These are phyloP conservation scores for Pitangus sulphuratus DNA, from an alignment of 2,797 vertebrate genomes.

Conservation along the genomic window DNA sequence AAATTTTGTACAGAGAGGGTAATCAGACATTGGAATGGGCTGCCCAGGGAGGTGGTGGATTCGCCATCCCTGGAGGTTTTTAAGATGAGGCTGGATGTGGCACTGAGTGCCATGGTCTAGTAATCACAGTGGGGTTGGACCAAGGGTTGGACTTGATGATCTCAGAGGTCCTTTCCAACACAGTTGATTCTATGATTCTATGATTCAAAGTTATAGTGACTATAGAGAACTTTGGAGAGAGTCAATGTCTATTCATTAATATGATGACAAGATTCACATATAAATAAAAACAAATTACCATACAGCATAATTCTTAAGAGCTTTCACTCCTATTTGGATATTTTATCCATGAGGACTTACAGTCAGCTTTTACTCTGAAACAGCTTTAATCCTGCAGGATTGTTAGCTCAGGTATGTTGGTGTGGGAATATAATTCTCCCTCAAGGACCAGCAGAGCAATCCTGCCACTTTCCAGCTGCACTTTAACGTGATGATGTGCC, in stretches of 20 bases:
- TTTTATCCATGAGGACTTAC: not conserved
- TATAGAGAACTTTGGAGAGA: not conserved
- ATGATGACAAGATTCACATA: not conserved
- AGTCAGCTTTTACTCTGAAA: not conserved
- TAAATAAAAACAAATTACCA: not conserved
- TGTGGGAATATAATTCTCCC: not conserved
- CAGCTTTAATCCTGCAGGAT: not conserved
- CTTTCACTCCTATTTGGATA: not conserved
- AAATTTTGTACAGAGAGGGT: no score
- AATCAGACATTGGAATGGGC: no score
- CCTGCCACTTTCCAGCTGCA: not conserved
- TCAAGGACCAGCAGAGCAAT: not conserved
- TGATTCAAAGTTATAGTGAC: not conserved
- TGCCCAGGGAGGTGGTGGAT: no score
- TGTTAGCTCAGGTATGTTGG: not conserved
- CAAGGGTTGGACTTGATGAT: no score
- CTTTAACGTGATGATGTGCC: not conserved
- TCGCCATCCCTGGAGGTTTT: no score
- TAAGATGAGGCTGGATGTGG: no score
- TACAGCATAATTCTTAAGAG: not conserved
- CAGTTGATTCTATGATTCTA: no score
- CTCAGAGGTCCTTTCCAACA: no score
- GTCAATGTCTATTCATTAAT: not conserved
- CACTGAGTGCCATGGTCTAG: no score
- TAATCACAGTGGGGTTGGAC: no score